These are phyloP conservation scores for Lasiurus cinereus DNA, from an alignment of 2,113 vertebrate species.

Conservation along the genomic window DNA sequence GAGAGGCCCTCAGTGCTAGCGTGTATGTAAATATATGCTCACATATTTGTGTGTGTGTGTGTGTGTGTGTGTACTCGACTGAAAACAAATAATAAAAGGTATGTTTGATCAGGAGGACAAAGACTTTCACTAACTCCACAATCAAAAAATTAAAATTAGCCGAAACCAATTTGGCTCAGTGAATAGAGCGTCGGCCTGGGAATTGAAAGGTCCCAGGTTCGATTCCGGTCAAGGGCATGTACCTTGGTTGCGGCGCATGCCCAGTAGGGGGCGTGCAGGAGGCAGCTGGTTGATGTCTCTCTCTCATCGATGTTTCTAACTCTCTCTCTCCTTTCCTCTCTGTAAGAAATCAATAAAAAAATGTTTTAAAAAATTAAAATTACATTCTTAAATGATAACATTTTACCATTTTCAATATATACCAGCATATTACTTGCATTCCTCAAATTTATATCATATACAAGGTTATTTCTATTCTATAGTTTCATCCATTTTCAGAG, in stretches of 20 bases:
- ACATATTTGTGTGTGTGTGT: not conserved
- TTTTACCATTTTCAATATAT: not conserved
- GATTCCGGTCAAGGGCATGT: too few relatives aligned
- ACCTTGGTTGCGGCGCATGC: too few relatives aligned
- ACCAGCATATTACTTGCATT: not conserved
- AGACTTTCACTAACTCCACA: not conserved
- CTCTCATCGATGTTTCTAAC: too few relatives aligned
- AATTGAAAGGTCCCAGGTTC: too few relatives aligned
- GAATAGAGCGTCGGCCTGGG: too few relatives aligned
- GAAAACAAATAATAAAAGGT: not conserved
- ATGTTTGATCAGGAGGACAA: not conserved
- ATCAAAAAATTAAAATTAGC: slow-evolving; percentile 21
- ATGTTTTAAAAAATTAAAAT: slow-evolving; percentile 45
- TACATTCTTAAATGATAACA: not conserved
- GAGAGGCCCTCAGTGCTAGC: not conserved
- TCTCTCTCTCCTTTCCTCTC: too few relatives aligned
- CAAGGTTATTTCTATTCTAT: not conserved
- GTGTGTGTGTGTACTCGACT: not conserved
- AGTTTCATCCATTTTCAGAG: not conserved
- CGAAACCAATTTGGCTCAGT: too few relatives aligned
- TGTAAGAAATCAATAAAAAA: too few relatives aligned
- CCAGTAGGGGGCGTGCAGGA: too few relatives aligned
- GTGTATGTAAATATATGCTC: not conserved
- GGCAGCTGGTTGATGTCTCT: too few relatives aligned
- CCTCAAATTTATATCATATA: not conserved